Base-by-base conservation (phyloP, 2,888 invertebrate genomes). In the Coelinius sp. region DNA sequence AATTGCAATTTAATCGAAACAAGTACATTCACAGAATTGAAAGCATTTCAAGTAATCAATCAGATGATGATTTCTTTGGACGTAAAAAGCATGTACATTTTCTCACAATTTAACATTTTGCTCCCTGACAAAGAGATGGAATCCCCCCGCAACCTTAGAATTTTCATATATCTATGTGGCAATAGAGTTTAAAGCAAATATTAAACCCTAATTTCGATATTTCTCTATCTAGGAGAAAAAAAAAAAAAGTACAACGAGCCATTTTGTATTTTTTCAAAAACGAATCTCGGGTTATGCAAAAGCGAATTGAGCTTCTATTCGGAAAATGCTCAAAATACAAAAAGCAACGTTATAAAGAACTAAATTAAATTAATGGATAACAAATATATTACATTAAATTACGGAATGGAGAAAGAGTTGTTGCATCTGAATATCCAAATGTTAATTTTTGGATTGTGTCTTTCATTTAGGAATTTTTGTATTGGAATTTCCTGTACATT, bases 351-450 rank as follows among this genome's bases (percentile, higher is more conserved):
- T n/a, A 41, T 5, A 53, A 53, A 24, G 22, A 20, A 52, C 17
- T 20, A 22, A 52, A 24, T 3, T n/a, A 52, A 52, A 25, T 53
- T n/a, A 14, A 27, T 12, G n/a, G n/a, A 25, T 53, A 53, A 53
- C 53, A 53, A 53, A 53, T 53, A 53, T 53, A 53, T 53, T 53
- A 53, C 41, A 41, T n/a, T 41, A n/a, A 53, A 53, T 53, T 25
- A 27, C 14, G 53, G 27, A 53, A 53, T 53, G 53, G 27, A 53
- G 53, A 24, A 3, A 52, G 12, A 52, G 25, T 53, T 41, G 3
- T 41, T 22, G 49, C 46, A 46, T 24, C 14, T 14, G 25, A 52
- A n/a, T 5, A 53, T 53, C n/a, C 53, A 20, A 52, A 52, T 52
- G 25, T 20, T 24, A 24, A n/a, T n/a, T n/a, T n/a, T n/a, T n/a